phyloP scores from a whole-genome alignment of 2,113 vertebrate genomes.

The Casuarius casuarius region DNA sequence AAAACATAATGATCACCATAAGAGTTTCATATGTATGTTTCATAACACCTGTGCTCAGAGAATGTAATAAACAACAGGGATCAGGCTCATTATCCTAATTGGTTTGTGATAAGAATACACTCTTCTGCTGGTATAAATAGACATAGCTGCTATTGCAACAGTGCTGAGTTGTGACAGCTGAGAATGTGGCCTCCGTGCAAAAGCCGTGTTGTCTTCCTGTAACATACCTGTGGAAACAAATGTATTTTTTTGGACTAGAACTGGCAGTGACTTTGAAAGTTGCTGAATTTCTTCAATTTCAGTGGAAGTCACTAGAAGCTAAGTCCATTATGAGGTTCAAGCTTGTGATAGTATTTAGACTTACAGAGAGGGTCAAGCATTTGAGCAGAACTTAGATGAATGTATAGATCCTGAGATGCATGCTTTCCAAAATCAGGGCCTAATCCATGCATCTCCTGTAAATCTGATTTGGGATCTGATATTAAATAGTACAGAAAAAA shows the following conservation, averaged over 20 bases:
- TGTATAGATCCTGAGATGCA: background rate
- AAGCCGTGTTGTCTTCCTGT: background rate
- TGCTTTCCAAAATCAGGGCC: background rate
- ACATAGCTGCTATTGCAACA: background rate
- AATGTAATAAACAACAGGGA: background rate
- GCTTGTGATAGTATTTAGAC: background rate
- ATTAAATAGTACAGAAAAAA: background rate
- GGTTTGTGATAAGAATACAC: background rate
- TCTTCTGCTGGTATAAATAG: constrained; percentile 26
- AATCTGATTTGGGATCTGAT: background rate
- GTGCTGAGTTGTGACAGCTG: constrained; percentile 4
- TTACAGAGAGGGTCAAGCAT: background rate
- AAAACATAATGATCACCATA: background rate
- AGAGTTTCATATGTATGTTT: background rate
- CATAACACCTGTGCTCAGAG: background rate
- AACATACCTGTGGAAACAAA: background rate
- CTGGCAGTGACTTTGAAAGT: background rate
- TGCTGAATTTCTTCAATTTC: background rate
- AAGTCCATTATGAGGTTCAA: background rate
- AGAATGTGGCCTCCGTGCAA: background rate
- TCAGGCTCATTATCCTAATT: constrained; percentile 20
- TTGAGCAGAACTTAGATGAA: background rate
- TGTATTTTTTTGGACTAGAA: background rate
- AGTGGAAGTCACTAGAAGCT: background rate
- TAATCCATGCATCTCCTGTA: background rate